Percentiles rank a stretch among this genome's conserved stretches.
Conservation (phyloP, 2,113 vertebrate genomes). For the Paracanthobrama guichenoti region DNA sequence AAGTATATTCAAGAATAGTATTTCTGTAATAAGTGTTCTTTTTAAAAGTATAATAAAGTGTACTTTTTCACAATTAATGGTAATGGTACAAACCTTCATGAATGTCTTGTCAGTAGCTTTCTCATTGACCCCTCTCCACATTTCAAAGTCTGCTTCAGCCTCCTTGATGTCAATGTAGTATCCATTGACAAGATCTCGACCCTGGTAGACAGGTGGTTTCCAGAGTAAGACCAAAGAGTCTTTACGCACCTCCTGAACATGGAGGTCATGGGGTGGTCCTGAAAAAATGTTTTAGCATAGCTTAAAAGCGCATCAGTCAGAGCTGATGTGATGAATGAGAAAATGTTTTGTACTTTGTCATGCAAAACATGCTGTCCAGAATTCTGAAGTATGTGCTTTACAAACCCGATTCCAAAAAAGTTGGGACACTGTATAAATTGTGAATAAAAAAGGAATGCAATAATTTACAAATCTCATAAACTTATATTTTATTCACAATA, state of each 20-base stretch:
- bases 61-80: not conserved
- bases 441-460: no score
- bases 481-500: no score
- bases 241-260: conserved; percentile 84
- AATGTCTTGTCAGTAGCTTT: conserved; percentile 80
- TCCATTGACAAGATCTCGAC: conserved; percentile 85
- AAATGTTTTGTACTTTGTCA: not conserved
- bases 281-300: conserved; percentile 3
- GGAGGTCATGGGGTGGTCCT: conserved; percentile 93
- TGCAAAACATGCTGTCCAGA: no score
- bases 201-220: conserved; percentile 88
- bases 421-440: no score
- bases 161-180: conserved; percentile 94
- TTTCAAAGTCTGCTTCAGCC: conserved; percentile 80
- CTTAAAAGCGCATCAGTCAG: not conserved
- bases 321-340: not conserved
- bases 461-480: no score
- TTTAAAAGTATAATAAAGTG: not conserved
- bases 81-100: conserved; percentile 80
- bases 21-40: not conserved
- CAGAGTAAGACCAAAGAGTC: conserved; percentile 88
- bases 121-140: conserved; percentile 88
- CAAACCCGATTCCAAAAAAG: no score
- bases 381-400: not conserved
- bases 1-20: not conserved